phyloP scores from a whole-genome alignment of 2,797 vertebrate species.

The Anguilla marmorata region DNA sequence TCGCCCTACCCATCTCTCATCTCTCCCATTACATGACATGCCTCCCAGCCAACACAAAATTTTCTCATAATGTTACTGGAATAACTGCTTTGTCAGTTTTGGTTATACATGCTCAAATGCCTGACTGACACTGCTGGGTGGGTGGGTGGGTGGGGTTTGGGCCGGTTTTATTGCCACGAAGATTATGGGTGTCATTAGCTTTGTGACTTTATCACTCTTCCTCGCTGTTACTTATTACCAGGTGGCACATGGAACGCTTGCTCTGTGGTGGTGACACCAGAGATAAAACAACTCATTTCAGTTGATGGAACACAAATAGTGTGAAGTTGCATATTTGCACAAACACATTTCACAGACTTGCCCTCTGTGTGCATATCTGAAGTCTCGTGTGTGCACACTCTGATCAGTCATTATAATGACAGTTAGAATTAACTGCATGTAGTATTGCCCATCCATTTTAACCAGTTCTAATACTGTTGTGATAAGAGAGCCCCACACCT shows the following conservation, averaged over 20 bases:
- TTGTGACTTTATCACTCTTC: slow-evolving; percentile 18
- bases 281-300: background rate
- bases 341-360: background rate
- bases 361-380: background rate
- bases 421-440: background rate
- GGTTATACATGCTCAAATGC: background rate
- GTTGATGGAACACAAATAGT: background rate
- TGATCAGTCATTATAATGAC: background rate
- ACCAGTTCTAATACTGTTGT: background rate
- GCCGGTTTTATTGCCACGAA: background rate
- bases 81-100: background rate
- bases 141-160: background rate
- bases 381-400: background rate
- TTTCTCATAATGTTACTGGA: background rate
- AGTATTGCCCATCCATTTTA: background rate
- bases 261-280: background rate
- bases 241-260: background rate
- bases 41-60: too few species aligned
- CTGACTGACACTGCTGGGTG: background rate
- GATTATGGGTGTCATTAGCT: slow-evolving; percentile 18
- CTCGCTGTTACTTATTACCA: slow-evolving; percentile 9
- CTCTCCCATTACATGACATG: too few species aligned
- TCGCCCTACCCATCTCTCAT: too few species aligned
- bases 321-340: background rate
- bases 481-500: background rate